Evolutionary conservation across 2,113 vertebrate genomes (phyloP).

Genomic region (Axis porcinus): DNA sequence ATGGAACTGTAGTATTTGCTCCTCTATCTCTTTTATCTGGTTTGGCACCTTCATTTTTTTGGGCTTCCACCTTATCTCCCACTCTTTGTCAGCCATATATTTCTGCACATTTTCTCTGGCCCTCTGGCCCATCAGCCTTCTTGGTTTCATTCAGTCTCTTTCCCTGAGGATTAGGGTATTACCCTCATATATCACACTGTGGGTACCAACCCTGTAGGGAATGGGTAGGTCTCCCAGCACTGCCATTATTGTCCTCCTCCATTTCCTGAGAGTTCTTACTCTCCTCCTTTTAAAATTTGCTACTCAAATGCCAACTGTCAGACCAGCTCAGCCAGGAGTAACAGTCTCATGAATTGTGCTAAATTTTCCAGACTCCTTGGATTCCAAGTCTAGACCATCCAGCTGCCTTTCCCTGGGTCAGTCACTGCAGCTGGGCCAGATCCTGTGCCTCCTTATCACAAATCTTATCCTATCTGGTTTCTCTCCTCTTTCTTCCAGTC

Average conservation of each 20-base stretch:
- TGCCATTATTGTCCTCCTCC: neutral
- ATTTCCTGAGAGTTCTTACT: neutral
- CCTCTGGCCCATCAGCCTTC: neutral
- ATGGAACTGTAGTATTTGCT: neutral
- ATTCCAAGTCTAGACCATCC: neutral
- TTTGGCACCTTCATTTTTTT: neutral
- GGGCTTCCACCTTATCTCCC: neutral
- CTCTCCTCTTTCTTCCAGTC: neutral
- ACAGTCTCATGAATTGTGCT: neutral
- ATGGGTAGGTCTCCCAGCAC: neutral
- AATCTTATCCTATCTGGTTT: neutral
- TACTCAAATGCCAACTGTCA: neutral
- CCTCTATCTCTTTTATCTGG: neutral
- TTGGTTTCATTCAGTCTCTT: neutral
- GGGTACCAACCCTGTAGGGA: neutral
- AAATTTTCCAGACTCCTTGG: neutral
- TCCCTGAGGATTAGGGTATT: neutral
- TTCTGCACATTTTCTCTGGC: neutral
- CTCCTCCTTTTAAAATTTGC: neutral
- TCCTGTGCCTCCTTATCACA: neutral
- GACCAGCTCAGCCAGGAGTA: neutral
- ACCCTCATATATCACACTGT: neutral
- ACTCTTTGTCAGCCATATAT: neutral
- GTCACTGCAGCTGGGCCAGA: neutral
- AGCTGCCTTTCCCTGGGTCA: neutral